A percentile compares a stretch with the other conserved stretches of the same genome.
Evolutionary conservation across 1,140 invertebrate genomes (phyloP).

Genomic region (Cotesia glomerata): DNA sequence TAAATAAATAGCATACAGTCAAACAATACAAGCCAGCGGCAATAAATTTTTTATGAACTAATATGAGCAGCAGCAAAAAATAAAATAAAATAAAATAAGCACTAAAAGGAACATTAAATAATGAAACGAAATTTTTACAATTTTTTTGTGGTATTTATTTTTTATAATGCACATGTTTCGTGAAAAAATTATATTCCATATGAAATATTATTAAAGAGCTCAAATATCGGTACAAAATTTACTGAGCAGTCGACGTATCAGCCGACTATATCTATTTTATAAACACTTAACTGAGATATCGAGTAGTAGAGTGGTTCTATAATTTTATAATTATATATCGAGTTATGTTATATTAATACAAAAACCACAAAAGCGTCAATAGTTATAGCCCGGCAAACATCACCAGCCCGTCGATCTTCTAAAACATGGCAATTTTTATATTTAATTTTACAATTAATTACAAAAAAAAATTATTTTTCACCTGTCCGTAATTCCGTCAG

Average conservation of each 20-base stretch:
- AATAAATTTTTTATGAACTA: too few species aligned
- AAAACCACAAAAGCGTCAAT: too few species aligned
- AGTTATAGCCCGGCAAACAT: constrained; percentile 2
- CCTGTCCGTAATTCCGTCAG: not conserved
- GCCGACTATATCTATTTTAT: constrained; percentile 16
- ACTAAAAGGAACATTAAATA: not conserved
- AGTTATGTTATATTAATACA: not conserved
- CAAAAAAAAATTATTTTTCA: constrained; percentile 19
- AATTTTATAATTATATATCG: too few species aligned
- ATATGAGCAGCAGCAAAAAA: too few species aligned
- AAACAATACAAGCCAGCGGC: too few species aligned
- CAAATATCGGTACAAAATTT: constrained; percentile 54
- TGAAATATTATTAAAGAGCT: constrained; percentile 45
- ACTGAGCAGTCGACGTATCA: constrained; percentile 38
- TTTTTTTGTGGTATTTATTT: constrained; percentile 59
- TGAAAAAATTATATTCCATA: constrained; percentile 61
- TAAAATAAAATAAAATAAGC: not conserved
- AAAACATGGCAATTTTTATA: constrained; percentile 4
- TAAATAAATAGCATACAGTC: too few species aligned
- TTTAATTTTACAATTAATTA: too few species aligned
- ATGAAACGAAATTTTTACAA: constrained; percentile 43
- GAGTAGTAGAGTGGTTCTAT: not conserved
- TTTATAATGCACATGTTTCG: constrained; percentile 60
- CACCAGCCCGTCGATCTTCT: constrained; percentile 25
- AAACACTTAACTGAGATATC: too few species aligned